A percentile compares a stretch with the other conserved stretches of the same genome.
phyloP scores from a whole-genome alignment of 1,140 invertebrate species.

The Caerostris extrusa region DNA sequence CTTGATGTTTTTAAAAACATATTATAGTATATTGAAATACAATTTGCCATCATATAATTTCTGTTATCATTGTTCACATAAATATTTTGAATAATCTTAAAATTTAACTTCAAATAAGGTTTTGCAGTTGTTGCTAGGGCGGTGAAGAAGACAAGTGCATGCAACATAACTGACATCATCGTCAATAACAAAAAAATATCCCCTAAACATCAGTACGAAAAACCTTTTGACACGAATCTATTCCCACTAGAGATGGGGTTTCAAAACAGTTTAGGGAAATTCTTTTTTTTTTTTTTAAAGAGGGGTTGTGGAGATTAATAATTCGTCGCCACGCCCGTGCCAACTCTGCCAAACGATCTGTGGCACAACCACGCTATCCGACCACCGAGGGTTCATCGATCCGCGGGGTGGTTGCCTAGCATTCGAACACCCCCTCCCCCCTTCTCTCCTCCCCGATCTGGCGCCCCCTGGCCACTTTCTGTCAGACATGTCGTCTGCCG shows the following conservation, averaged over 20 bases:
- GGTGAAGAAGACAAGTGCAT: too few relatives aligned
- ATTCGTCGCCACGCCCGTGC: not conserved
- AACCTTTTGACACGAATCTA: not conserved
- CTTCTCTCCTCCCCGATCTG: not conserved
- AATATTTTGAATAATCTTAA: too few relatives aligned
- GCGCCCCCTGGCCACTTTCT: not conserved
- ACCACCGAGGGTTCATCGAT: not conserved
- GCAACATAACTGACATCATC: too few relatives aligned
- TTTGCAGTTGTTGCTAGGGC: too few relatives aligned
- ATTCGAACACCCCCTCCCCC: not conserved
- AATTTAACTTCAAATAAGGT: too few relatives aligned
- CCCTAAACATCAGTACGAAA: not conserved
- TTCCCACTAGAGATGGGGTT: not conserved
- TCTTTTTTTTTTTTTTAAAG: not conserved
- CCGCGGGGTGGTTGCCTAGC: constrained; percentile 5
- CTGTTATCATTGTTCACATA: too few relatives aligned
- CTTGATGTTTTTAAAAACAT: too few relatives aligned
- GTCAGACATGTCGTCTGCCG: not conserved
- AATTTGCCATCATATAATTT: too few relatives aligned
- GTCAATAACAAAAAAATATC: too few relatives aligned
- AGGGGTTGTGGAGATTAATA: not conserved
- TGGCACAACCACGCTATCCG: not conserved
- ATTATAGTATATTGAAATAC: too few relatives aligned
- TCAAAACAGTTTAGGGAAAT: not conserved
- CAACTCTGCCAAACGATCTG: not conserved